A percentile compares a stretch with the other conserved stretches of the same genome.
These are phyloP conservation scores for Leptarthrus brevirostris DNA, from an alignment of 2,888 invertebrate genomes.

Conservation along the genomic window DNA sequence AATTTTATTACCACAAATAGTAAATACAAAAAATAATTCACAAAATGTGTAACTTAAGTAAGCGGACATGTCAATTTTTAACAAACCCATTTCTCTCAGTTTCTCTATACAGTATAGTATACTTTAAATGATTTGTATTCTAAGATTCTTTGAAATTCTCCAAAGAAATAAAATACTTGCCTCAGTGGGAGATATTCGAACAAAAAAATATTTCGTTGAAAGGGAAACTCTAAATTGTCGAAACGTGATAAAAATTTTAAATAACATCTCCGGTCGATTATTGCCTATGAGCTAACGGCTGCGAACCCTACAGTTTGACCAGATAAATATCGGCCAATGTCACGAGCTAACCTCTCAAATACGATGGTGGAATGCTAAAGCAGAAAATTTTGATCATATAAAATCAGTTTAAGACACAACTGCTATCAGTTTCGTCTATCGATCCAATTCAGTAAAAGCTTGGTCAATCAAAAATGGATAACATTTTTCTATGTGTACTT, in stretches of 20 bases:
- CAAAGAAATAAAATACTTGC: too few relatives aligned
- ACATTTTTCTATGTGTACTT: not conserved
- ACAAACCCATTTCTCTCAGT: too few relatives aligned
- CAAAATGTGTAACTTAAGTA: too few relatives aligned
- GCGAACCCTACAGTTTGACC: slow-evolving; percentile 32
- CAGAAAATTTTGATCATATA: slow-evolving; percentile 24
- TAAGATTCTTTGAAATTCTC: too few relatives aligned
- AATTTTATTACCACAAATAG: too few relatives aligned
- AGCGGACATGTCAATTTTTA: too few relatives aligned
- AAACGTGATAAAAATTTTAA: slow-evolving; percentile 37
- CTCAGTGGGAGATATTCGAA: too few relatives aligned
- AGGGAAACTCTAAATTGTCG: slow-evolving; percentile 11
- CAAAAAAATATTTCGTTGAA: slow-evolving; percentile 1
- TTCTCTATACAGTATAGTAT: too few relatives aligned
- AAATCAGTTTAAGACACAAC: slow-evolving; percentile 10
- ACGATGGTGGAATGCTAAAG: slow-evolving; percentile 16
- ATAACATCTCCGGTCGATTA: not conserved
- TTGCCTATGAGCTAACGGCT: not conserved
- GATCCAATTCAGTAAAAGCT: slow-evolving; percentile 17
- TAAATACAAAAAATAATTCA: too few relatives aligned
- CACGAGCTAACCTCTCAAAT: slow-evolving; percentile 26
- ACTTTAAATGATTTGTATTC: too few relatives aligned
- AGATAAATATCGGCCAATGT: slow-evolving; percentile 44
- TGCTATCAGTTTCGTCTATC: slow-evolving; percentile 29
- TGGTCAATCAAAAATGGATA: slow-evolving; percentile 18